phyloP scores from a whole-genome alignment of 2,888 invertebrate species.

The Hetaerina titia region DNA sequence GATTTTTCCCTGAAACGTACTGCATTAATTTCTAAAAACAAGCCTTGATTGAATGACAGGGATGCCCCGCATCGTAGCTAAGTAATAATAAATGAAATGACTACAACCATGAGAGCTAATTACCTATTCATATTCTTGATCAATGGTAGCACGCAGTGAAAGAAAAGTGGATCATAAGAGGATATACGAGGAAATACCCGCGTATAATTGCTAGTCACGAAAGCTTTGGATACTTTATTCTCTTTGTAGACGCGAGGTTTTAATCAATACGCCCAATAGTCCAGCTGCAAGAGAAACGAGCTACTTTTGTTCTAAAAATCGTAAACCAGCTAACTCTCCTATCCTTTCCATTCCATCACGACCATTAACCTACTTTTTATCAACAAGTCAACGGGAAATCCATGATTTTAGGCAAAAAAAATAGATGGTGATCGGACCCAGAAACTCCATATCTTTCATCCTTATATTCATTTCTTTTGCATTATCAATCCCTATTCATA shows the following conservation, averaged over 20 bases:
- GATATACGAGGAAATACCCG: neutral
- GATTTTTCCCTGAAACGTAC: neutral
- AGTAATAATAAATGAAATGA: conserved; percentile 15
- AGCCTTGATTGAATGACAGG: neutral
- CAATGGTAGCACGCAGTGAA: neutral
- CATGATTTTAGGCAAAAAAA: neutral
- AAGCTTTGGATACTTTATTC: neutral
- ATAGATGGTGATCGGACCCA: neutral
- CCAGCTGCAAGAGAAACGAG: neutral
- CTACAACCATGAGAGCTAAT: neutral
- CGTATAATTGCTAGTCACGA: conserved; percentile 6
- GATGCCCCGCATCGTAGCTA: neutral
- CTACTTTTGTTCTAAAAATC: neutral
- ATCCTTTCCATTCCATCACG: neutral
- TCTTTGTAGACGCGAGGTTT: neutral
- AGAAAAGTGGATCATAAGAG: neutral
- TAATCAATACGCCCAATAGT: conserved; percentile 21
- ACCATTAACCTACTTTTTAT: conserved; percentile 5
- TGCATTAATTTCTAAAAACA: neutral
- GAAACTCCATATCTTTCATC: neutral
- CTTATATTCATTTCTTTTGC: neutral
- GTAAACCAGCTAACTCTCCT: neutral
- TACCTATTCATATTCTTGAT: conserved; percentile 1
- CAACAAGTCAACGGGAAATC: neutral
- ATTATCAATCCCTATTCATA: neutral